Evolutionary conservation across 23 tunicate species (phyloP).

Genomic region (Ascidia mentula): DNA sequence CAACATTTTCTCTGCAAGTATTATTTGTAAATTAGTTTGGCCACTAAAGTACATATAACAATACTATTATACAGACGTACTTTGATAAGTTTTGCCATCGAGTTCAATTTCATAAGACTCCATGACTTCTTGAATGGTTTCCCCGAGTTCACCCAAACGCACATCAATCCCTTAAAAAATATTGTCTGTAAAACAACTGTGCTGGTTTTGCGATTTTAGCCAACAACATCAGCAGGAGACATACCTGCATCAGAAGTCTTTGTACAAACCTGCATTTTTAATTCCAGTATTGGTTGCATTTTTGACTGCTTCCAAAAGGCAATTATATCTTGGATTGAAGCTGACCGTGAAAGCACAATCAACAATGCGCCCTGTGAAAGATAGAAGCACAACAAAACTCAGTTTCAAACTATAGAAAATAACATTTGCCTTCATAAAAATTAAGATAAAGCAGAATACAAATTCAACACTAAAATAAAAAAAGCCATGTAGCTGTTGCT

Average conservation of each 20-base stretch:
- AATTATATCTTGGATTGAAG: slow-evolving; percentile 95
- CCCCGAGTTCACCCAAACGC: slow-evolving; percentile 91
- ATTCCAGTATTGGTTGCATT: slow-evolving; percentile 99
- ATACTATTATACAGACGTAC: slow-evolving; percentile 40
- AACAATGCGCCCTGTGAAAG: slow-evolving; percentile 75
- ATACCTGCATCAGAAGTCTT: no score
- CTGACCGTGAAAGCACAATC: slow-evolving; percentile 98
- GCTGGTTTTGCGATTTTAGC: no score
- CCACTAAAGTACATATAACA: no score
- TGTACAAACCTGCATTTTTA: slow-evolving; percentile 81
- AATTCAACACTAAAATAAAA: no score
- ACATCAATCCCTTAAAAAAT: slow-evolving; percentile 75
- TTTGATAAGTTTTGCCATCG: slow-evolving; percentile 97
- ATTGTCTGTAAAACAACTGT: neutral
- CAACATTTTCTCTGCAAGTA: no score
- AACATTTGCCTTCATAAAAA: no score
- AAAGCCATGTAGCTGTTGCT: no score
- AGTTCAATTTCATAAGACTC: slow-evolving; percentile 94
- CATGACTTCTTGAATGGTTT: slow-evolving; percentile 95
- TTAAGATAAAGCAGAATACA: no score
- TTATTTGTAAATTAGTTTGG: no score
- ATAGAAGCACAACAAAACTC: no score
- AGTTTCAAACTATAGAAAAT: no score
- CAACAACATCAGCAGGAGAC: neutral
- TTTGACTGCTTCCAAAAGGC: slow-evolving; percentile 93